Conservation (phyloP, 2,888 invertebrate genomes). For the Conchocele bisecta region DNA sequence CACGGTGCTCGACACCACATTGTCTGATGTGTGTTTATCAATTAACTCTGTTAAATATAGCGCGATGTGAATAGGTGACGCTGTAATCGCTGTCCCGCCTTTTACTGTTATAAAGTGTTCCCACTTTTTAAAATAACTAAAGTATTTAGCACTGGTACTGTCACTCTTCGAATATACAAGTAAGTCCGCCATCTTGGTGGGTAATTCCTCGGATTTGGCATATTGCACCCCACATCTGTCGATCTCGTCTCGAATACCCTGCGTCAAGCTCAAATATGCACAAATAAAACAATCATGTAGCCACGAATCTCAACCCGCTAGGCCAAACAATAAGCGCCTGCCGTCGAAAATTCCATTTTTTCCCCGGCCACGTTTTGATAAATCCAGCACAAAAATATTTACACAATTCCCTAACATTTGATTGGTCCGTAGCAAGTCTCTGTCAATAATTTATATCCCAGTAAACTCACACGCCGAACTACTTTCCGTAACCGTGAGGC, state of each 20-base stretch:
- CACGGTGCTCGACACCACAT: conserved; percentile 21
- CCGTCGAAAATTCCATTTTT: conserved; percentile 36
- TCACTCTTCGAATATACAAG: conserved; percentile 33
- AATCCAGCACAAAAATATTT: too few relatives aligned
- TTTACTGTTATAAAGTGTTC: conserved; percentile 15
- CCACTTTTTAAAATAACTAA: conserved; percentile 37
- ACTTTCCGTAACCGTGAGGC: too few relatives aligned
- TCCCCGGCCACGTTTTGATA: conserved; percentile 16
- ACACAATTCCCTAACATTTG: too few relatives aligned
- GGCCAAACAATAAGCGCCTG: conserved; percentile 14
- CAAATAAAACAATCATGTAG: too few relatives aligned
- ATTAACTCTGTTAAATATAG: conserved; percentile 32
- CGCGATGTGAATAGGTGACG: conserved; percentile 31
- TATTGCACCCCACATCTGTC: too few relatives aligned
- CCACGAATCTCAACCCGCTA: too few relatives aligned
- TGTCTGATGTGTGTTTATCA: conserved; percentile 11
- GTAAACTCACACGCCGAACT: too few relatives aligned
- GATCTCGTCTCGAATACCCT: too few relatives aligned
- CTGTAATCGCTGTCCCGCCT: conserved; percentile 17
- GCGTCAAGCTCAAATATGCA: too few relatives aligned
- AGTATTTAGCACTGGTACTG: conserved; percentile 28
- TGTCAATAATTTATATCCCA: too few relatives aligned
- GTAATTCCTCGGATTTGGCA: conserved; percentile 3
- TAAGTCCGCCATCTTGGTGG: conserved; percentile 28
- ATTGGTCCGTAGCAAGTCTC: too few relatives aligned